These are phyloP conservation scores for Matsumyia berberina DNA, from an alignment of 2,888 invertebrate species.

Conservation along the genomic window DNA sequence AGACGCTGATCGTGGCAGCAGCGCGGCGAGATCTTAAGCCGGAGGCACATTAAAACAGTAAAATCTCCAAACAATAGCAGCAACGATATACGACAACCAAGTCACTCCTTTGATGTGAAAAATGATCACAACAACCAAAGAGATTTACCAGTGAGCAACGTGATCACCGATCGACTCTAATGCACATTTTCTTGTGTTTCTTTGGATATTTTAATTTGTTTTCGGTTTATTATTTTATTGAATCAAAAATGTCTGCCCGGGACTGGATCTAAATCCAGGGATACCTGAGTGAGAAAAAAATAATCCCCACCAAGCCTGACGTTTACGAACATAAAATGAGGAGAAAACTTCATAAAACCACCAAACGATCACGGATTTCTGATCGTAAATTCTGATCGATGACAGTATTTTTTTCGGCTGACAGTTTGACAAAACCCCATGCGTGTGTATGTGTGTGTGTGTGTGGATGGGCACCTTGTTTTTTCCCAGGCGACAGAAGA, in stretches of 20 bases:
- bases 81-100: slow-evolving; percentile 9
- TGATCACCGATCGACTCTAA: slow-evolving; percentile 30
- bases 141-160: slow-evolving; percentile 1
- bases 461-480: too few species aligned
- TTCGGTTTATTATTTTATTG: slow-evolving; percentile 48
- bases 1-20: slow-evolving; percentile 49
- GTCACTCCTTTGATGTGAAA: slow-evolving; percentile 39
- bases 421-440: slow-evolving; percentile 45
- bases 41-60: not conserved
- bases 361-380: slow-evolving; percentile 55
- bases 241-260: not conserved
- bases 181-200: slow-evolving; percentile 24
- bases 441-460: too few species aligned
- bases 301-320: slow-evolving; percentile 6
- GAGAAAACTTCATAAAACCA: slow-evolving; percentile 60
- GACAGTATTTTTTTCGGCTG: slow-evolving; percentile 51
- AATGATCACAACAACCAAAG: slow-evolving; percentile 29
- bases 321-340: slow-evolving; percentile 32
- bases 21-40: slow-evolving; percentile 38
- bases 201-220: slow-evolving; percentile 59
- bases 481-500: slow-evolving; percentile 4
- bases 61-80: slow-evolving; percentile 6
- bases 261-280: not conserved
- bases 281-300: slow-evolving; percentile 1
- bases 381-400: slow-evolving; percentile 69